Evolutionary conservation across 2,888 invertebrate species (phyloP).

Genomic region (Patella caerulea): DNA sequence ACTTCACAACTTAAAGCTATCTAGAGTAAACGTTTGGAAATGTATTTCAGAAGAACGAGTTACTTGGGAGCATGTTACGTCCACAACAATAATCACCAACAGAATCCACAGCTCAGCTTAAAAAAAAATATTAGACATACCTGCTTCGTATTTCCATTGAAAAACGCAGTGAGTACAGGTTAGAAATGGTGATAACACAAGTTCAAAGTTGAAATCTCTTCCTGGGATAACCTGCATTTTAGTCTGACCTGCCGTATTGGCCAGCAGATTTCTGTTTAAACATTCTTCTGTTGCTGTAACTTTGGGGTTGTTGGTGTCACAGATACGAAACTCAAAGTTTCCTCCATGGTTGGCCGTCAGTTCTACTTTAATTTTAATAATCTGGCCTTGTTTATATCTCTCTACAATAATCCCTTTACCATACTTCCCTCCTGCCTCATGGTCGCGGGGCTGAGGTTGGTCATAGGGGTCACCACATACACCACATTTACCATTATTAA

Average conservation of each 20-base stretch:
- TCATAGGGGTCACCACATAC: conserved; percentile 31
- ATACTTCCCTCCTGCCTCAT: conserved; percentile 27
- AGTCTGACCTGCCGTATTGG: neutral
- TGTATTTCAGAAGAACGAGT: too few species aligned
- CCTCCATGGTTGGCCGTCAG: conserved; percentile 32
- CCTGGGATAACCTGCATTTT: neutral
- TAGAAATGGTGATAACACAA: conserved; percentile 25
- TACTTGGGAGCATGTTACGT: too few species aligned
- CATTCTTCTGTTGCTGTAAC: conserved; percentile 17
- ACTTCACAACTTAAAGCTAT: too few species aligned
- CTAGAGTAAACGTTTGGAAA: too few species aligned
- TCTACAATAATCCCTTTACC: conserved; percentile 20
- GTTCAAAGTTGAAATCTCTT: conserved; percentile 15
- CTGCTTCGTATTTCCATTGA: conserved; percentile 35
- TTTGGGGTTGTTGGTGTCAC: conserved; percentile 18
- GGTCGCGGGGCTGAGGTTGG: conserved; percentile 23
- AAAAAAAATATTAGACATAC: conserved; percentile 16
- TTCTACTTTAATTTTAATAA: conserved; percentile 23
- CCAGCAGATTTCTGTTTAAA: conserved; percentile 20
- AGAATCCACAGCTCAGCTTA: conserved; percentile 6
- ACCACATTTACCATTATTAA: conserved; percentile 29
- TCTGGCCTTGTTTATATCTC: conserved; percentile 19
- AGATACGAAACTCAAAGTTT: conserved; percentile 30
- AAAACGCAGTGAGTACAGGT: conserved; percentile 30
- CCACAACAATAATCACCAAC: too few species aligned